These are phyloP conservation scores for Montipora capricornis DNA, from an alignment of 64 coral and sea anemone genomes.

Conservation along the genomic window DNA sequence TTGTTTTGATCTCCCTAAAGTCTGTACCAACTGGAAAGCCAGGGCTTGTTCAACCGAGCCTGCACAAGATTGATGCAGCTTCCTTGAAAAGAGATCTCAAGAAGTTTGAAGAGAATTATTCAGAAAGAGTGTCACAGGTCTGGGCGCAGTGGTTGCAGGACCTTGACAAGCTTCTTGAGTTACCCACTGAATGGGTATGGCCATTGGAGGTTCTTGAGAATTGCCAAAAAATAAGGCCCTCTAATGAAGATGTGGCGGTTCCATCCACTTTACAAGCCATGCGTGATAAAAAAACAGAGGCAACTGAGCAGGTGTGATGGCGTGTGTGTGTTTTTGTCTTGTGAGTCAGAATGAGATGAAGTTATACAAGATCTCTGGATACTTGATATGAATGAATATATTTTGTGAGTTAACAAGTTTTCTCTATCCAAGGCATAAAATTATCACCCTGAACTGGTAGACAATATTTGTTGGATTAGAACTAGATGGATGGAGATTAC, in stretches of 20 bases:
- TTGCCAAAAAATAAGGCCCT: not conserved
- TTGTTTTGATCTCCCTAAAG: not conserved
- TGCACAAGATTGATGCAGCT: conserved; percentile 10
- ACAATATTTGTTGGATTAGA: too few species aligned
- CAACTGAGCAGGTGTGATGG: not conserved
- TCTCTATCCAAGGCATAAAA: too few species aligned
- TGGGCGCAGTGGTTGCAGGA: not conserved
- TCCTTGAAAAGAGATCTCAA: conserved; percentile 15
- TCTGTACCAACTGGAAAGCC: not conserved
- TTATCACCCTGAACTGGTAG: too few species aligned
- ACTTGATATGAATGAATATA: too few species aligned
- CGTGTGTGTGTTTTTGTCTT: not conserved
- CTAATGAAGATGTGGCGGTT: not conserved
- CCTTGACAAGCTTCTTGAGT: not conserved
- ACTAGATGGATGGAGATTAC: too few species aligned
- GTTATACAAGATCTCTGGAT: too few species aligned
- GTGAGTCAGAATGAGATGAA: too few species aligned
- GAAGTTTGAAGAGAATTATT: not conserved
- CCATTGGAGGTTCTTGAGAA: not conserved
- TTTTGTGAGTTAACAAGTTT: too few species aligned
- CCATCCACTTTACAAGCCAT: not conserved
- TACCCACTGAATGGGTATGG: not conserved
- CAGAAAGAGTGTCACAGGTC: not conserved
- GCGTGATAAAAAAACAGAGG: conserved; percentile 20
- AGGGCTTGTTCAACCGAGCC: not conserved